Evolutionary conservation across 30 jellyfish, hydroid and myxozoan species (phyloP).

Genomic region (Cassiopea andromeda): DNA sequence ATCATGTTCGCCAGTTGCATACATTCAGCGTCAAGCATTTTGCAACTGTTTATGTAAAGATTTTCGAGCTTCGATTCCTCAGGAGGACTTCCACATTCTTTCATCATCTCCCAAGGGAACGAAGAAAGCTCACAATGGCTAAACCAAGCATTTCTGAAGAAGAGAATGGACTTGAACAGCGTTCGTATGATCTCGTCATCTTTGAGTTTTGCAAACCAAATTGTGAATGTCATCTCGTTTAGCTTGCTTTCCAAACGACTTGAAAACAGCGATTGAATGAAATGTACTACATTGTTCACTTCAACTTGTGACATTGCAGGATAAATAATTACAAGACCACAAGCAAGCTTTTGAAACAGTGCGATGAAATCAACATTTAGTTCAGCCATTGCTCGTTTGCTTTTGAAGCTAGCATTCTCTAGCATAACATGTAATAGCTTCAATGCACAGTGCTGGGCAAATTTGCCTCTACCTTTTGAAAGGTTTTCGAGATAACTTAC

Average conservation of each 20-base stretch:
- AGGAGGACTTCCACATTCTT: not conserved
- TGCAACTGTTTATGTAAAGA: constrained; percentile 1
- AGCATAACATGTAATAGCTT: not conserved
- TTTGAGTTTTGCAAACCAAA: not conserved
- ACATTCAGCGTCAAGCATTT: not conserved
- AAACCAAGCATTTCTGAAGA: constrained; percentile 1
- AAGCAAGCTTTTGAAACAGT: constrained; percentile 4
- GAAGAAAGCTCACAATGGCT: not conserved
- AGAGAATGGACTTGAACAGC: not conserved
- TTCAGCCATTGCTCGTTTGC: not conserved
- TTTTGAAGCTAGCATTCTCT: not conserved
- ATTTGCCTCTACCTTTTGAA: constrained; percentile 13
- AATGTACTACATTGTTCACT: not conserved
- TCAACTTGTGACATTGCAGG: constrained; percentile 5
- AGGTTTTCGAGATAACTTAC: not conserved
- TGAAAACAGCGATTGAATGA: not conserved
- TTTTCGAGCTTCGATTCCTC: constrained; percentile 5
- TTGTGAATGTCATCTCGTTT: not conserved
- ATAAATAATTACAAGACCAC: constrained; percentile 1
- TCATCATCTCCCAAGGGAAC: constrained; percentile 2
- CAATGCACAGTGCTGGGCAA: constrained; percentile 18
- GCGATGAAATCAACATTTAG: constrained; percentile 5
- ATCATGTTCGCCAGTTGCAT: constrained; percentile 1
- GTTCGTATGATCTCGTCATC: not conserved
- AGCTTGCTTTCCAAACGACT: not conserved